phyloP scores from a whole-genome alignment of 1,140 invertebrate genomes.

The Eulimnadia texana region DNA sequence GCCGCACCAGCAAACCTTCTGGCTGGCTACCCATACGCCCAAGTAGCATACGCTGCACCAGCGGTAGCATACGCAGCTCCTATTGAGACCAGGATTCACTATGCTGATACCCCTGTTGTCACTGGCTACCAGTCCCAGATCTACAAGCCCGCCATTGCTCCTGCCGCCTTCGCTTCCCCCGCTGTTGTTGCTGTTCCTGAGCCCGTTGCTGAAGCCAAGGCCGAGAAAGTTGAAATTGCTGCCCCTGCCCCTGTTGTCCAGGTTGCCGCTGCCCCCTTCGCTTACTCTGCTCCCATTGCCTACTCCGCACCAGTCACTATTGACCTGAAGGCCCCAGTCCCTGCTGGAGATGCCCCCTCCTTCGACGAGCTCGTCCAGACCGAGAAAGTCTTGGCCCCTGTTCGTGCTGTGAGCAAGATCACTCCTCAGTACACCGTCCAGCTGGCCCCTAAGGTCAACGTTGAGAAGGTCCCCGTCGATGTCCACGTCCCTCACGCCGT shows the following conservation, averaged over 20 bases:
- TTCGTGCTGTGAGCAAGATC: slow-evolving; percentile 23
- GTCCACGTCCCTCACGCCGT: slow-evolving; percentile 17
- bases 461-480: slow-evolving; percentile 22
- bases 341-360: slow-evolving; percentile 20
- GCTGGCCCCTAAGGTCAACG: slow-evolving; percentile 23
- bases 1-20: slow-evolving; percentile 7
- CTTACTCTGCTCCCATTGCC: slow-evolving; percentile 8
- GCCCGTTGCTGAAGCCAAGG: background rate
- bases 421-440: slow-evolving; percentile 24
- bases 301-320: slow-evolving; percentile 3
- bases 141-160: slow-evolving; percentile 18
- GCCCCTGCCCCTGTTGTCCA: background rate
- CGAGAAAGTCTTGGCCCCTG: slow-evolving; percentile 23
- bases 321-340: slow-evolving; percentile 13
- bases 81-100: slow-evolving; percentile 29
- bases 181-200: slow-evolving; percentile 7
- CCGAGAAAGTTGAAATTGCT: slow-evolving; percentile 2
- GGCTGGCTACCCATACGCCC: background rate
- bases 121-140: slow-evolving; percentile 32
- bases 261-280: slow-evolving; percentile 2
- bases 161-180: slow-evolving; percentile 2
- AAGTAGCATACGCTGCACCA: background rate
- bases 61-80: background rate
- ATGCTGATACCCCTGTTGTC: slow-evolving; percentile 29
- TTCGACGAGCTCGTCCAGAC: slow-evolving; percentile 19